Conservation (phyloP, 2,113 vertebrate species). For the Callaeas wilsoni region DNA sequence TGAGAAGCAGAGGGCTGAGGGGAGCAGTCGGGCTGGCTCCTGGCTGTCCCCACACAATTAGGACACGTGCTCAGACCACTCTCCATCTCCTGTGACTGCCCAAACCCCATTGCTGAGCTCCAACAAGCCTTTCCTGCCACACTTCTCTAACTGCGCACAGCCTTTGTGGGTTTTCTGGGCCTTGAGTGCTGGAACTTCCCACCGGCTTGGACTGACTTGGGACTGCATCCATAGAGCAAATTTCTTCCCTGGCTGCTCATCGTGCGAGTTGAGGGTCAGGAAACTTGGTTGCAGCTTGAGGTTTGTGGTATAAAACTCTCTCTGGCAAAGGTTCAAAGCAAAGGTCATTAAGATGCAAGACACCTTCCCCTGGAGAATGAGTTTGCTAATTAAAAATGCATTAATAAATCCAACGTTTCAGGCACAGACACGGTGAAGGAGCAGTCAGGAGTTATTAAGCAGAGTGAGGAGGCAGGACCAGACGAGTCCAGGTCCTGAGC, state of each 20-base stretch:
- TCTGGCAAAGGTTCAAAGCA: constrained; percentile 27
- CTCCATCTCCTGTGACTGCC: not conserved
- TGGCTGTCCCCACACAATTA: not conserved
- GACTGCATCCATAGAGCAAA: not conserved
- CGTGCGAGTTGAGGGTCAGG: not conserved
- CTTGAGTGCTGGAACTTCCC: not conserved
- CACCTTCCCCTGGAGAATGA: not conserved
- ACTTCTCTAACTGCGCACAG: not conserved
- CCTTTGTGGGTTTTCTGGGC: not conserved
- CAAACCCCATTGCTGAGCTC: not conserved
- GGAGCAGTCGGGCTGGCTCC: not conserved
- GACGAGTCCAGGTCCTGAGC: not conserved
- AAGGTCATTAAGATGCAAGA: constrained; percentile 1
- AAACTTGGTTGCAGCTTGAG: not conserved
- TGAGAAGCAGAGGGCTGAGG: not conserved
- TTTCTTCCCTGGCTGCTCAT: not conserved
- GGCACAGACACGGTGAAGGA: not conserved
- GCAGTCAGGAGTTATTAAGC: not conserved
- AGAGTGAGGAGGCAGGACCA: not conserved
- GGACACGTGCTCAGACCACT: not conserved
- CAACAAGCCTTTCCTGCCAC: not conserved
- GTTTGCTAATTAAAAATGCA: constrained; percentile 49
- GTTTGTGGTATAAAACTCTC: not conserved
- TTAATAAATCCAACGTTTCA: not conserved
- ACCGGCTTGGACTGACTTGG: not conserved